Percentiles rank a stretch among this genome's conserved stretches.
These are phyloP conservation scores for Piaya cayana DNA, from an alignment of 2,113 vertebrate genomes.

Conservation along the genomic window DNA sequence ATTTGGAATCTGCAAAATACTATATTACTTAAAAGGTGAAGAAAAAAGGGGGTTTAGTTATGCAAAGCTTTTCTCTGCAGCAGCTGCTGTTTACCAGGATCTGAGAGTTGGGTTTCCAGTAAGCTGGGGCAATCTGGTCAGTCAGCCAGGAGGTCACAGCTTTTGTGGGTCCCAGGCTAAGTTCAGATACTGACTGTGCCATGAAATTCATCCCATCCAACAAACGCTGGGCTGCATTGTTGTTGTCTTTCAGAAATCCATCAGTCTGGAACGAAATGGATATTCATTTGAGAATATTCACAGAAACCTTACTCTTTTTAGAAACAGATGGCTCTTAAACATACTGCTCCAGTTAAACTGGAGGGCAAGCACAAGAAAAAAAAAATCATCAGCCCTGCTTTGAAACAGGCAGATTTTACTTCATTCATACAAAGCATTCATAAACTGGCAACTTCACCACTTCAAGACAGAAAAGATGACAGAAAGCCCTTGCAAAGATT, in stretches of 20 bases:
- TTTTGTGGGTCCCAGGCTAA: constrained; percentile 96
- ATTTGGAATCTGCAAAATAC: neutral
- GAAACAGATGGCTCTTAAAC: neutral
- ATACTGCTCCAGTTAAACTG: neutral
- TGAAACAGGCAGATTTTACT: neutral
- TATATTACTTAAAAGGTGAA: neutral
- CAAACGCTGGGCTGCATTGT: constrained; percentile 95
- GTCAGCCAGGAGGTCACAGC: constrained; percentile 97
- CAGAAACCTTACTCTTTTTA: neutral
- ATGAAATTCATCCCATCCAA: constrained; percentile 97
- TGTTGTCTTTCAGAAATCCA: constrained; percentile 96
- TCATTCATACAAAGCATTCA: neutral
- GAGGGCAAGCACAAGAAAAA: neutral
- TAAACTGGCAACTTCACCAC: neutral
- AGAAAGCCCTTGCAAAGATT: neutral
- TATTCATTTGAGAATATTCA: neutral
- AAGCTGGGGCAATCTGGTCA: constrained; percentile 97
- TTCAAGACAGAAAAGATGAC: neutral
- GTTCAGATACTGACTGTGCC: constrained; percentile 96
- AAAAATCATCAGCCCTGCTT: neutral
- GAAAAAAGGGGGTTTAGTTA: neutral
- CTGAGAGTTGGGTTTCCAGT: constrained; percentile 97
- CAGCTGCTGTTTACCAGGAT: constrained; percentile 82
- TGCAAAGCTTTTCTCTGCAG: neutral
- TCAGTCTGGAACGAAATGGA: constrained; percentile 81